phyloP scores from a whole-genome alignment of 2,888 invertebrate species.

The Pyrgus malvae region DNA sequence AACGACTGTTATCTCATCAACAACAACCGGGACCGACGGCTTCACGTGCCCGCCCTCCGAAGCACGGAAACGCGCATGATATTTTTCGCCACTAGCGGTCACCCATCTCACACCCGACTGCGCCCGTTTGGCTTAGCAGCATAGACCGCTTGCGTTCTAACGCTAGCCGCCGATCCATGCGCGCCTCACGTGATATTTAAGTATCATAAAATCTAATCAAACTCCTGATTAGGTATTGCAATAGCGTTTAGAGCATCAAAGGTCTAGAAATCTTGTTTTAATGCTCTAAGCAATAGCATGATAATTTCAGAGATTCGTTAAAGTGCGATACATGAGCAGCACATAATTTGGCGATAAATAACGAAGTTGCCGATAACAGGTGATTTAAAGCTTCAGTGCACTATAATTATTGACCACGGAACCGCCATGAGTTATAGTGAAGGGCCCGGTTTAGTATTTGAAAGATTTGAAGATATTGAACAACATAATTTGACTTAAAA shows the following conservation, averaged over 20 bases:
- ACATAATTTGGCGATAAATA: conserved; percentile 29
- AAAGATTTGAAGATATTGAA: not conserved
- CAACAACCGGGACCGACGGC: too few species aligned
- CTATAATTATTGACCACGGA: conserved; percentile 30
- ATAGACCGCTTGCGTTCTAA: too few species aligned
- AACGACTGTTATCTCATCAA: too few species aligned
- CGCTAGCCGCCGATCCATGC: too few species aligned
- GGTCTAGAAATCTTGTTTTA: not conserved
- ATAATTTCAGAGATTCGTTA: not conserved
- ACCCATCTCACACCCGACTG: too few species aligned
- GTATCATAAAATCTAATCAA: too few species aligned
- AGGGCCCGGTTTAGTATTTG: not conserved
- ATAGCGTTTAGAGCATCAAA: not conserved
- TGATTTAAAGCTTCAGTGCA: conserved; percentile 29
- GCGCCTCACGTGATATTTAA: too few species aligned
- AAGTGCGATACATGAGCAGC: not conserved
- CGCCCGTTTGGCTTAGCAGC: too few species aligned
- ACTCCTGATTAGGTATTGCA: not conserved
- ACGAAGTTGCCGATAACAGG: conserved; percentile 25
- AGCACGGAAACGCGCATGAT: too few species aligned
- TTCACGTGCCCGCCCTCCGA: too few species aligned
- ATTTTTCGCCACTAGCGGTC: too few species aligned
- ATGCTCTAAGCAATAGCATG: not conserved
- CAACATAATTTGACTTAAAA: too few species aligned
- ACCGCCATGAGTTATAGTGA: conserved; percentile 22